Conservation (phyloP, 2,888 invertebrate species). For the Unio delphinus region DNA sequence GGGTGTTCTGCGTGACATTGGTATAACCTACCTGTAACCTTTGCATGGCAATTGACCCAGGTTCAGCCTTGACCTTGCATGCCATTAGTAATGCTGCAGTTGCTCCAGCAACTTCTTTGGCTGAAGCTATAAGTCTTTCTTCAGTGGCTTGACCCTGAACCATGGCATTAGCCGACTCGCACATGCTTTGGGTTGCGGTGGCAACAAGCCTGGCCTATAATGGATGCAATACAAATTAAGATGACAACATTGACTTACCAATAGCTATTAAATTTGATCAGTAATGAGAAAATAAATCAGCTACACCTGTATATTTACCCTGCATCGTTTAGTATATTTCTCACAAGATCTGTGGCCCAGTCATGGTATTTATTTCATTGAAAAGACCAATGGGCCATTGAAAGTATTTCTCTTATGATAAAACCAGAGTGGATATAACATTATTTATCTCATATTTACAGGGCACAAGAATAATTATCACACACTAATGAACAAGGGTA, state of each 20-base stretch:
- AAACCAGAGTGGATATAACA: too few species aligned
- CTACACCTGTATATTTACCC: too few species aligned
- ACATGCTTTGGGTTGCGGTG: constrained; percentile 96
- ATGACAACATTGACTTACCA: not conserved
- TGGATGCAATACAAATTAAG: constrained; percentile 3
- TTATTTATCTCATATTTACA: too few species aligned
- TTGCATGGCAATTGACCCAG: constrained; percentile 92
- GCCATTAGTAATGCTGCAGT: constrained; percentile 98
- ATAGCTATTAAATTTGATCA: not conserved
- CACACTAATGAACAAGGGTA: too few species aligned
- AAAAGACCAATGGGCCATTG: too few species aligned
- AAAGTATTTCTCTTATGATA: too few species aligned
- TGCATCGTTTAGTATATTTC: too few species aligned
- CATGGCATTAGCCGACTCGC: constrained; percentile 97
- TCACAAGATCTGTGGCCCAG: too few species aligned
- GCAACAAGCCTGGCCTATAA: constrained; percentile 88
- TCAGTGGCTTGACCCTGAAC: constrained; percentile 83
- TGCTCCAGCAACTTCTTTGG: constrained; percentile 90
- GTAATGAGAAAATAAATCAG: not conserved
- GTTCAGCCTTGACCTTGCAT: constrained; percentile 98
- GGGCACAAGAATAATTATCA: too few species aligned
- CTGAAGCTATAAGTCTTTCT: constrained; percentile 95
- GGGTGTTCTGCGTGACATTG: too few species aligned
- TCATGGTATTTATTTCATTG: too few species aligned
- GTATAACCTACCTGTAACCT: constrained; percentile 77